Evolutionary conservation across 2,888 invertebrate species (phyloP), one percentile per base, ranked within the genome.

Genomic region (Xanthia icteritia): DNA sequence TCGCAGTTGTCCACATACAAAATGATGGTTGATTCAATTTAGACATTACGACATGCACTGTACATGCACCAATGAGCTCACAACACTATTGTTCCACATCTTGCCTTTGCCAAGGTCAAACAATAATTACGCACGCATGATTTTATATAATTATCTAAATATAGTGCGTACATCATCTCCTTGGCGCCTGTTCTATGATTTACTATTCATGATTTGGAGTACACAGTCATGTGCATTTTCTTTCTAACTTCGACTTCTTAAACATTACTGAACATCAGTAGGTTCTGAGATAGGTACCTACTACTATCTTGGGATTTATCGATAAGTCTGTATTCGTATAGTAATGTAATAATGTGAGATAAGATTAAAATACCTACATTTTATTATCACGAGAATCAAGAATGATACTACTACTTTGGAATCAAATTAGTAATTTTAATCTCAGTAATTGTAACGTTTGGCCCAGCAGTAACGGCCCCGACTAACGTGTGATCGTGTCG

Each of bases 41-140:
- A 87, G 87, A 86, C 86, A 87, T 83, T 86, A 88, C 88, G 87
- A 86, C 89, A 89, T 89, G 90, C 90, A 89, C 85, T 83, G 87
- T 89, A 89, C 89, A 89, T 91, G 91, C 90, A 91, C 90, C 88
- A 90, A 89, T 88, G 91, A 89, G 89, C 86, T 89, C 80, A 73
- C 87, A 87, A 88, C 87, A 86, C 87, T 89, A 90, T 89, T 91
- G 91, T 92, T 91, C 89, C 89, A 91, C 88, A 90, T 90, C 90
- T 89, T 91, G 91, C 87, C 88, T 89, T 86, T 90, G 89, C 85
- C 92, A 93, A 93, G 92, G 93, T 91, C 90, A 91, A 87, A 85
- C 71, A 88, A 79, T 88, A 89, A 89, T 90, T 89, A 89, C 87
- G 84, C 76, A 83, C 82, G 83, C 85, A 79, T 87, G 83, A 86